These are phyloP conservation scores for Ashinkailepas kermadecensis DNA, from an alignment of 2,888 invertebrate genomes.

Conservation along the genomic window DNA sequence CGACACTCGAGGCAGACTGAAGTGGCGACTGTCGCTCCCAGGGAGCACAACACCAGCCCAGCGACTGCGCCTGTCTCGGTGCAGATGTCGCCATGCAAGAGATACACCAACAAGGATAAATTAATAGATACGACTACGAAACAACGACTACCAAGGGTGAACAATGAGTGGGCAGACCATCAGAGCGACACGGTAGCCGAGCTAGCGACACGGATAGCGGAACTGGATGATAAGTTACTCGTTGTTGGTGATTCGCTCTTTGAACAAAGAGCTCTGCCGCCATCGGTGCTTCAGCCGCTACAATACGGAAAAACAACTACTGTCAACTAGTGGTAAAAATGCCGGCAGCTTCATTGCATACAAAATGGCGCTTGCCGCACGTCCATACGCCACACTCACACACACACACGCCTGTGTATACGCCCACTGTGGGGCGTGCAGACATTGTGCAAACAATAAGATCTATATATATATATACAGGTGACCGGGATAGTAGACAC, in stretches of 20 bases:
- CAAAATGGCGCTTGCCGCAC: not conserved
- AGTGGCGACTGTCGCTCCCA: no score
- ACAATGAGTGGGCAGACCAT: no score
- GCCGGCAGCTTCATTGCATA: not conserved
- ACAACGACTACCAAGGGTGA: no score
- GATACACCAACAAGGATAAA: no score
- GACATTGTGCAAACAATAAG: not conserved
- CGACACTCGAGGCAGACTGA: no score
- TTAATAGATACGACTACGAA: no score
- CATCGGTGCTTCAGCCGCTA: constrained; percentile 56
- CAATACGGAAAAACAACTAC: constrained; percentile 32
- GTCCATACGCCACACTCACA: not conserved
- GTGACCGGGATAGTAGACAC: no score
- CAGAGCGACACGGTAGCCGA: no score
- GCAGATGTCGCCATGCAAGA: no score
- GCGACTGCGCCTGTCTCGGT: no score
- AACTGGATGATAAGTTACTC: constrained; percentile 52
- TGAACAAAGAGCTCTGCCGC: constrained; percentile 95
- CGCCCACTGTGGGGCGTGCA: not conserved
- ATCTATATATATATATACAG: no score
- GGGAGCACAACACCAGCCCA: no score
- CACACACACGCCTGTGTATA: not conserved
- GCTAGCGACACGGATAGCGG: not conserved
- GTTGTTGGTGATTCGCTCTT: constrained; percentile 84
- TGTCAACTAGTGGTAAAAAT: constrained; percentile 12